phyloP scores from a whole-genome alignment of 2,797 vertebrate species.

The Danio tinwini region DNA sequence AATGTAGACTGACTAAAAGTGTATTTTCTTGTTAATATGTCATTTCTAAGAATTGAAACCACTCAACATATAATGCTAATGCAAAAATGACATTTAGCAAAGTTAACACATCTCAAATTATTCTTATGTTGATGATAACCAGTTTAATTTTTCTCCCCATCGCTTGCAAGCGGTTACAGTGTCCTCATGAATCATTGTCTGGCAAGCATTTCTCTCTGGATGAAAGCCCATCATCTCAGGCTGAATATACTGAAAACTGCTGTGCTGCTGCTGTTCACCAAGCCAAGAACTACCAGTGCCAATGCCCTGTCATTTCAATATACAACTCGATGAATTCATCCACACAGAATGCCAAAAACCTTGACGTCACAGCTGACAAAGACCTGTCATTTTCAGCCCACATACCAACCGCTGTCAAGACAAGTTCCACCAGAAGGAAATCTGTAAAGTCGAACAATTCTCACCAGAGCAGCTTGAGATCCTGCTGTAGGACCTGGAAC shows the following conservation, averaged over 20 bases:
- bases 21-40: not conserved
- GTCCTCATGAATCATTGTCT: slow-evolving; percentile 1
- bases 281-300: not conserved
- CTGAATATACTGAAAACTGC: not conserved
- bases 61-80: not conserved
- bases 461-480: not conserved
- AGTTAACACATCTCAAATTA: not conserved
- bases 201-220: slow-evolving; percentile 4
- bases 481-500: not conserved
- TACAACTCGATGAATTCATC: not conserved
- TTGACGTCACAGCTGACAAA: not conserved
- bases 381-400: not conserved
- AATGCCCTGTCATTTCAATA: slow-evolving; percentile 23
- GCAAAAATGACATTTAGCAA: not conserved
- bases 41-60: not conserved
- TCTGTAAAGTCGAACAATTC: not conserved
- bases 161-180: not conserved
- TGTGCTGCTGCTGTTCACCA: slow-evolving; percentile 19
- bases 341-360: not conserved
- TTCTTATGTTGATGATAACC: not conserved
- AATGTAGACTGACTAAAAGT: not conserved
- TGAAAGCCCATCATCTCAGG: not conserved
- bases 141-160: not conserved
- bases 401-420: not conserved
- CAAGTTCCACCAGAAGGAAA: not conserved